A percentile compares a stretch with the other conserved stretches of the same genome.
phyloP scores from a whole-genome alignment of 2,888 invertebrate genomes.

The Ischnus inquisitorius region DNA sequence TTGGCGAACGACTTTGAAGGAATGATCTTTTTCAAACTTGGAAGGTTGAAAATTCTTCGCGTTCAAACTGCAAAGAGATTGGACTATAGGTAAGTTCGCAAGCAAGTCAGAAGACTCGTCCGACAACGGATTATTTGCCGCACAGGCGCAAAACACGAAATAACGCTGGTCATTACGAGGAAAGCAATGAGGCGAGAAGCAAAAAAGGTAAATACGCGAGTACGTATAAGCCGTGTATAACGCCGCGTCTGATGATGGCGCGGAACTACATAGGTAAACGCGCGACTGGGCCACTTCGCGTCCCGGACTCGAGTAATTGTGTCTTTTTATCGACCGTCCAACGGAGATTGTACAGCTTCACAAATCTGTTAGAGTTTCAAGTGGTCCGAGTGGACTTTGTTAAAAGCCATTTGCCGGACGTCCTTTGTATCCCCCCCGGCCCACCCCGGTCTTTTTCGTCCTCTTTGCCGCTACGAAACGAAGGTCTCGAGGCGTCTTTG shows the following conservation, averaged over 20 bases:
- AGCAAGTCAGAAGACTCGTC: neutral
- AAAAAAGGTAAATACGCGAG: slow-evolving; percentile 23
- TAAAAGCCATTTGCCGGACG: slow-evolving; percentile 32
- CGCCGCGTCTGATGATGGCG: neutral
- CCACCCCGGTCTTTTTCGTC: slow-evolving; percentile 19
- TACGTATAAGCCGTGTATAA: slow-evolving; percentile 8
- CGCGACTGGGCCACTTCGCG: slow-evolving; percentile 30
- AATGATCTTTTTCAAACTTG: neutral
- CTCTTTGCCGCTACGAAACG: slow-evolving; percentile 18
- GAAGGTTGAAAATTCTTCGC: neutral
- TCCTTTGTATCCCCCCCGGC: neutral
- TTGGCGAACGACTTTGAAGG: neutral
- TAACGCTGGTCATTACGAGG: slow-evolving; percentile 21
- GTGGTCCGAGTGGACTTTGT: slow-evolving; percentile 38
- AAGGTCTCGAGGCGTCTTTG: slow-evolving; percentile 42
- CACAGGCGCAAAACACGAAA: slow-evolving; percentile 34
- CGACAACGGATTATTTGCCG: slow-evolving; percentile 27
- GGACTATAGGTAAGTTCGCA: neutral
- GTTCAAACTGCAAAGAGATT: neutral
- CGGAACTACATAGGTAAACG: slow-evolving; percentile 16
- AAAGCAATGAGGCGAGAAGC: slow-evolving; percentile 27
- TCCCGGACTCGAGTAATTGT: slow-evolving; percentile 36
- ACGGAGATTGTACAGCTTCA: slow-evolving; percentile 24
- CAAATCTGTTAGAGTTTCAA: slow-evolving; percentile 48
- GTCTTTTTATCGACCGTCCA: slow-evolving; percentile 49